Evolutionary conservation across 2,797 vertebrate species (phyloP), one percentile per base, ranked within the genome.

Genomic region (Gambelia wislizenii): DNA sequence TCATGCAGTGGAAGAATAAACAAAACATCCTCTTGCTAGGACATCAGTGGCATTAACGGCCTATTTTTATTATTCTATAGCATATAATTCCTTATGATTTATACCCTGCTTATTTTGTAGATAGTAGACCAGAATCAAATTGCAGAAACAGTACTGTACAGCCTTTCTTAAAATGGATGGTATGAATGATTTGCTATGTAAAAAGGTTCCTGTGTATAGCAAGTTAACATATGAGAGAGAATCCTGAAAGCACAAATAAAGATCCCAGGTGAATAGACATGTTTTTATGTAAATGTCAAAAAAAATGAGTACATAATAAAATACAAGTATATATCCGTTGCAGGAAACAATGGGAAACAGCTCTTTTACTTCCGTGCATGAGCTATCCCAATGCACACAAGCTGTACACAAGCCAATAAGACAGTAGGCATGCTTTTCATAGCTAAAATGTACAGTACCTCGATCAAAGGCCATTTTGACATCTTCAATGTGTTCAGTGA

Each of bases 401-500:
- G n/a, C 82, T 67, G 14, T 42, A 67, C 67, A 89, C 42, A 54
- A 88, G 56, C 9, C n/a, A 80, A 90, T 79, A 87, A 27, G 3
- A 91, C 85, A 90, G 16, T 74, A 86, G 78, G 87, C 86, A 36
- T 61, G 76, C 0, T 42, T 49, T 75, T 33, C 7, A 81, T 27
- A 70, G 69, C 67, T 85, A 75, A 83, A 84, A 92, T 83, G 74
- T 5, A 2, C 7, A 76, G 2, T 95, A 99, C 99, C 99, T 99
- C 98, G 96, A 95, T 99, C 98, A 95, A 99, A 99, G 82, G 98
- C 94, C 93, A 99, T 98, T 93, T 98, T 98, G 93, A 99, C 98
- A 39, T 99, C 98, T 96, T 99, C 99, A 77, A 99, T 98, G 96
- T 99, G 99, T 94, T 99, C 99, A 25, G 98, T 99, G 96, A 99